Evolutionary conservation across 1,140 invertebrate genomes (phyloP).

Genomic region (Thalassaphorura encarpata): DNA sequence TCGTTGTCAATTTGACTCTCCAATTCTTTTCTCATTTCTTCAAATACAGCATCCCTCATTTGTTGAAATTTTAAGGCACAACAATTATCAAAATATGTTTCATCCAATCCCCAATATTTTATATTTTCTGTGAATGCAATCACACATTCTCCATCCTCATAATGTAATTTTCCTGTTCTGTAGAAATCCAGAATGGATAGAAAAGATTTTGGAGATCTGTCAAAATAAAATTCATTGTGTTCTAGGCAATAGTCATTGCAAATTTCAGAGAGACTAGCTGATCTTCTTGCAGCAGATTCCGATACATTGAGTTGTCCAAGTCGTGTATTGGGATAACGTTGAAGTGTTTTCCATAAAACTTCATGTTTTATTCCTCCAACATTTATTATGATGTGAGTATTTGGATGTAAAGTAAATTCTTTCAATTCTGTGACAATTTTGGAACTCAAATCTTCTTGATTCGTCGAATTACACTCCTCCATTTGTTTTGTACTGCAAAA

Average conservation of each 20-base stretch:
- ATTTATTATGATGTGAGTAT: slow-evolving; percentile 86
- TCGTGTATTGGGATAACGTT: slow-evolving; percentile 86
- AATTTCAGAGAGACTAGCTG: slow-evolving; percentile 86
- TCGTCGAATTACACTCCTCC: no score
- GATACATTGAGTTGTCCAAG: slow-evolving; percentile 75
- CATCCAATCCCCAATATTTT: slow-evolving; percentile 64
- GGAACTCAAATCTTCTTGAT: no score
- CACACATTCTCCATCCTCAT: slow-evolving; percentile 98
- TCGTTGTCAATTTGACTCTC: slow-evolving; percentile 85
- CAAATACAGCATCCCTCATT: slow-evolving; percentile 93
- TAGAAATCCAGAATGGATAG: slow-evolving; percentile 97
- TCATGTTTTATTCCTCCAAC: slow-evolving; percentile 95
- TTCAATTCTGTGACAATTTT: no score
- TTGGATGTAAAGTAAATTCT: no score
- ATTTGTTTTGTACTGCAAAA: no score
- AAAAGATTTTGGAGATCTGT: slow-evolving; percentile 94
- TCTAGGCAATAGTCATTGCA: slow-evolving; percentile 95
- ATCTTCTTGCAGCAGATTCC: slow-evolving; percentile 95
- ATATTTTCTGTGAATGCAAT: slow-evolving; percentile 95
- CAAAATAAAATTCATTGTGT: slow-evolving; percentile 99
- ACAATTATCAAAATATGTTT: slow-evolving; percentile 93
- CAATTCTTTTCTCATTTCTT: slow-evolving; percentile 97
- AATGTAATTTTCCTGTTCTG: slow-evolving; percentile 90
- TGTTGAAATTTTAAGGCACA: slow-evolving; percentile 99
- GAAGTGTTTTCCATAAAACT: slow-evolving; percentile 90